Evolutionary conservation across 2,113 vertebrate species (phyloP).

Genomic region (Oryzias curvinotus): DNA sequence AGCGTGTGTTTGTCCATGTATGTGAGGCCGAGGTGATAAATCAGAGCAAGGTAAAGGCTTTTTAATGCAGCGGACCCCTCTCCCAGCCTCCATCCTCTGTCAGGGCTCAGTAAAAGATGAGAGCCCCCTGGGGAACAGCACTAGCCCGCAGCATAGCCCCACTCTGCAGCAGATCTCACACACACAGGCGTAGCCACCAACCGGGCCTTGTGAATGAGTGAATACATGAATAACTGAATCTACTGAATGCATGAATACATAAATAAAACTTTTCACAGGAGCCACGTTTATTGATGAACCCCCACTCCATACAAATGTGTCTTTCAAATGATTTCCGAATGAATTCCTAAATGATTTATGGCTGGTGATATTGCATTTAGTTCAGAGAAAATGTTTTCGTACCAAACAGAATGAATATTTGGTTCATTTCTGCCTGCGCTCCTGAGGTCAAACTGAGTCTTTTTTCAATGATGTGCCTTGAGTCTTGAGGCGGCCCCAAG

Average conservation of each 20-base stretch:
- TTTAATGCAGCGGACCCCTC: constrained; percentile 82
- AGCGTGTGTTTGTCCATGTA: constrained; percentile 38
- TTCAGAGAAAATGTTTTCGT: constrained; percentile 63
- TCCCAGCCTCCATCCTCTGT: constrained; percentile 82
- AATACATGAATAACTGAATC: constrained; percentile 82
- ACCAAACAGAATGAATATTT: constrained; percentile 68
- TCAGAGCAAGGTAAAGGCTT: constrained; percentile 83
- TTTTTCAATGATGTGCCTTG: constrained; percentile 65
- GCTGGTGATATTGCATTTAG: constrained; percentile 71
- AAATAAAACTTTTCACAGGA: constrained; percentile 66
- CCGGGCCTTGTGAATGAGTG: constrained; percentile 78
- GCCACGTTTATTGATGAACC: constrained; percentile 71
- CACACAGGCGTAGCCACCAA: constrained; percentile 55
- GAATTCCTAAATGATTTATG: constrained; percentile 75
- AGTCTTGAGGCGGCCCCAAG: constrained; percentile 66
- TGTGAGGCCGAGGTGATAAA: constrained; percentile 77
- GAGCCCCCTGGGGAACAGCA: constrained; percentile 77
- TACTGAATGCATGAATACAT: constrained; percentile 76
- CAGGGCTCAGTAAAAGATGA: constrained; percentile 84
- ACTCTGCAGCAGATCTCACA: constrained; percentile 62
- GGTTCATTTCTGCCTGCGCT: constrained; percentile 65
- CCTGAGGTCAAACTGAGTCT: constrained; percentile 68
- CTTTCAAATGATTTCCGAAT: constrained; percentile 73
- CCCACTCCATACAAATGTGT: constrained; percentile 64
- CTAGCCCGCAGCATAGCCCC: constrained; percentile 71